Evolutionary conservation across 2,888 invertebrate genomes (phyloP).

Genomic region (Eudemis profundana): DNA sequence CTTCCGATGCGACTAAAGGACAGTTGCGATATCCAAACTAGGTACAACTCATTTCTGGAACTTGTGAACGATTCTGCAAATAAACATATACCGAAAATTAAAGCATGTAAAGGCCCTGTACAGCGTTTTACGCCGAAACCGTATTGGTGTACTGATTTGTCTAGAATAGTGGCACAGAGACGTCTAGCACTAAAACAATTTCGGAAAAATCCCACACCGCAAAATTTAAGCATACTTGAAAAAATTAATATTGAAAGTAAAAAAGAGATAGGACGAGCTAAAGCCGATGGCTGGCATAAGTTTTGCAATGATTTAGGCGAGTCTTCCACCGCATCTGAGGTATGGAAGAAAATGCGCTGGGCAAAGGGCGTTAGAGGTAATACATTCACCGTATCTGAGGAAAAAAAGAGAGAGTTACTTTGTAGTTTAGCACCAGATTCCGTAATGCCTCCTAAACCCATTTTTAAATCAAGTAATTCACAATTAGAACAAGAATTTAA

Average conservation of each 20-base stretch:
- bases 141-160: conserved; percentile 45
- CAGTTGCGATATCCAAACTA: not conserved
- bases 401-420: not conserved
- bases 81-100: conserved; percentile 33
- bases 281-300: conserved; percentile 2
- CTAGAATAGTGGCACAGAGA: conserved; percentile 44
- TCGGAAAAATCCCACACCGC: conserved; percentile 45
- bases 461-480: not conserved
- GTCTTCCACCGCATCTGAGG: not conserved
- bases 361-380: not conserved
- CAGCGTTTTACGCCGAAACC: conserved; percentile 44
- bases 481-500: not conserved
- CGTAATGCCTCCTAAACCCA: not conserved
- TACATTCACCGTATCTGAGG: not conserved
- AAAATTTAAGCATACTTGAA: conserved; percentile 37
- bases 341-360: conserved; percentile 13
- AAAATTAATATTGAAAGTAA: not conserved
- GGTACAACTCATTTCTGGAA: not conserved
- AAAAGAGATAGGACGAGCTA: conserved; percentile 30
- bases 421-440: not conserved
- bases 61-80: conserved; percentile 34
- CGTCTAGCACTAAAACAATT: conserved; percentile 43
- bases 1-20: not conserved
- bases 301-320: conserved; percentile 7
- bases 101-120: conserved; percentile 9